Base-by-base conservation (phyloP, 1,140 invertebrate species). In the Agrypnia vestita region DNA sequence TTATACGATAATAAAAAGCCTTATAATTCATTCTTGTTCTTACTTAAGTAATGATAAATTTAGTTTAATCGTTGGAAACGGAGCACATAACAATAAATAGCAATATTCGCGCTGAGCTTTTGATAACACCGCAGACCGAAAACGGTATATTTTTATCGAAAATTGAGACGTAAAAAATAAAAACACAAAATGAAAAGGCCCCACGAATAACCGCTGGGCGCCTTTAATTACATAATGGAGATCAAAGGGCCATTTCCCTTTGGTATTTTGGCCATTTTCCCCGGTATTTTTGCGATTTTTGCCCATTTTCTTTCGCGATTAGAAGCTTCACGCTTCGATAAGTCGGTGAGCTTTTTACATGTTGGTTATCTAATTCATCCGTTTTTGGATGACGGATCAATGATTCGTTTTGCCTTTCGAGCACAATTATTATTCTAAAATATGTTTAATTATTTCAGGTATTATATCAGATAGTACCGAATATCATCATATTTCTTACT, bases 191-290 rank as follows among this genome's bases (percentile, higher is more conserved):
- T 62, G 25, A 62, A 62, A 62, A 62, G 8, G 21, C 35, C 13
- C 61, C 35, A 25, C 59, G 25, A 62, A 62, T 62, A 64, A 64
- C 61, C 61, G 35, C 35, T 64, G 61, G 61, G 35, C n/a, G 10
- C 61, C 13, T 64, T 64, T 64, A 64, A 64, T 64, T 64, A 64
- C 61, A 64, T 64, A 64, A 64, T 64, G 13, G 61, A 25, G 61
- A 64, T 64, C 61, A 44, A 64, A 44, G 35, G 61, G 61, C 61
- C 19, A 64, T 64, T 64, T 35, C 35, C n/a, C 25, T 64, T 64
- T 35, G 61, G 61, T 35, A 64, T 43, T 64, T 64, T 3, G 25
- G n/a, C 21, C 59, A 11, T 35, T 44, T 64, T 64, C 35, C 11
- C 8, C 3, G 4, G 13, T 4, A 64, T 64, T 64, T 64, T 59